phyloP scores from a whole-genome alignment of 2,113 vertebrate species.

The Steatornis caripensis region DNA sequence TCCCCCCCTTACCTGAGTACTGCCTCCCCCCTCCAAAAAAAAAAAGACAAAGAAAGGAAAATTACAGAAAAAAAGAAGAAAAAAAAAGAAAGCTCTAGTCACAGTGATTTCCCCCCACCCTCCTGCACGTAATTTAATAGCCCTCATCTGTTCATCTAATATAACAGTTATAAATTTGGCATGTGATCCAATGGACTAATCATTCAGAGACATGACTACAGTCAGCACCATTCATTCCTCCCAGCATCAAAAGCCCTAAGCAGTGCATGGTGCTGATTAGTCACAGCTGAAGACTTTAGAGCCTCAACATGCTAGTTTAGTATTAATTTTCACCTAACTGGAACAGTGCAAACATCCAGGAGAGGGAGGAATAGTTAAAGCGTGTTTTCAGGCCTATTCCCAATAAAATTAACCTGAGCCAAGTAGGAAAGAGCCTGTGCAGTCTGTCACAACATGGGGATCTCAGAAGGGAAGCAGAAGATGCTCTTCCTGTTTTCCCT shows the following conservation, averaged over 20 bases:
- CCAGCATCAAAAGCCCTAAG: background rate
- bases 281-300: constrained; percentile 4
- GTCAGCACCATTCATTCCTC: background rate
- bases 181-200: constrained; percentile 4
- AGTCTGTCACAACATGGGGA: background rate
- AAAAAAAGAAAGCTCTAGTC: background rate
- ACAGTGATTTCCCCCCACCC: background rate
- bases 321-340: constrained; percentile 20
- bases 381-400: background rate
- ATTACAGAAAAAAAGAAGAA: background rate
- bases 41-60: background rate
- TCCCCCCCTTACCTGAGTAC: background rate
- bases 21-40: background rate
- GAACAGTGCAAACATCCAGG: background rate
- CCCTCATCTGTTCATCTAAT: constrained; percentile 3
- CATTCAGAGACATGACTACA: background rate
- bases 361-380: background rate
- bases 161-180: constrained; percentile 15
- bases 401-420: background rate
- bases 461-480: background rate
- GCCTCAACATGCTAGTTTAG: background rate
- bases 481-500: background rate
- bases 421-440: background rate
- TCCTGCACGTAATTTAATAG: background rate
- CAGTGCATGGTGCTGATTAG: background rate